Conservation (phyloP, 2,797 vertebrate genomes). For the Sebastes hopkinsi region DNA sequence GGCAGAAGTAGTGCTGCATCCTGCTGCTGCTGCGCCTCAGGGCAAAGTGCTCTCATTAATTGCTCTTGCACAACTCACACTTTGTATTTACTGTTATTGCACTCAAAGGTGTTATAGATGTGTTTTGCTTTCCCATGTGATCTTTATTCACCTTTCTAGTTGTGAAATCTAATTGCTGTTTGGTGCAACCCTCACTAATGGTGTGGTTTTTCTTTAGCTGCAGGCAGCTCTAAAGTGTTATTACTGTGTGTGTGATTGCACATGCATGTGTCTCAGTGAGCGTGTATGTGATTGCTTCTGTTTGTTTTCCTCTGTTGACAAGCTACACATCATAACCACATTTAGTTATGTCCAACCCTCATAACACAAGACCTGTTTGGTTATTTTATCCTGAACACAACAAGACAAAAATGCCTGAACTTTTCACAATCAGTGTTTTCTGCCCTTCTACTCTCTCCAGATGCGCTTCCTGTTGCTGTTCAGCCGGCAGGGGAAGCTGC, state of each 20-base stretch:
- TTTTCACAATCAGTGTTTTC: not conserved
- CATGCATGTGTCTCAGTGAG: not conserved
- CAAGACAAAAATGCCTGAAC: not conserved
- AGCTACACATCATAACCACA: constrained; percentile 8
- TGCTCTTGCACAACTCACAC: constrained; percentile 45
- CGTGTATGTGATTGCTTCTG: not conserved
- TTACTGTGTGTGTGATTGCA: constrained; percentile 8
- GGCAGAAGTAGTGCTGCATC: not conserved
- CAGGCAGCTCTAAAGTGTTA: not conserved
- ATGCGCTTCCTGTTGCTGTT: constrained; percentile 96
- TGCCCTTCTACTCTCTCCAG: constrained; percentile 62
- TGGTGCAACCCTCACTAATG: not conserved
- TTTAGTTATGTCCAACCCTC: not conserved
- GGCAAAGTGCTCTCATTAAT: constrained; percentile 56
- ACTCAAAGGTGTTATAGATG: constrained; percentile 1
- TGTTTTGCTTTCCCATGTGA: not conserved
- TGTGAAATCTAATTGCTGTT: constrained; percentile 18
- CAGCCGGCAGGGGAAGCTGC: constrained; percentile 95
- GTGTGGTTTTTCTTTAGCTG: not conserved
- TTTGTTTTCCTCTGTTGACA: not conserved
- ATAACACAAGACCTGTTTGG: not conserved
- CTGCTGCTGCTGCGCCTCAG: constrained; percentile 19
- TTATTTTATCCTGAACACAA: not conserved
- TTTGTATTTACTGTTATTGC: constrained; percentile 15
- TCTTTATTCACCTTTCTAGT: not conserved